Base-by-base conservation (phyloP, 2,888 invertebrate genomes). In the Agrotis segetum region DNA sequence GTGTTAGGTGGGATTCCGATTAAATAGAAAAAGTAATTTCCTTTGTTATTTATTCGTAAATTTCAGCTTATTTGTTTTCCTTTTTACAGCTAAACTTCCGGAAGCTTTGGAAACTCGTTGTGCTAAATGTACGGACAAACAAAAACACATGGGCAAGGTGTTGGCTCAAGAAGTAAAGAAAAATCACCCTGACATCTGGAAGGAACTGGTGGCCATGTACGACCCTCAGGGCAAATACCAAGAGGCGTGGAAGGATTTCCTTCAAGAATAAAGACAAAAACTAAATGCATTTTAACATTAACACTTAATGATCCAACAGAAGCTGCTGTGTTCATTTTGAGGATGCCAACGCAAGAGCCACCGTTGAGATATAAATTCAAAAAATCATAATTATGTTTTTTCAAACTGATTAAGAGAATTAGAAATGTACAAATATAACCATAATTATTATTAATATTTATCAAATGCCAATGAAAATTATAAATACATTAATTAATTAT, bases 51-150 rank as follows among this genome's bases (percentile, higher is more conserved):
- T n/a, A 21, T 21, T 34, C 5, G 2, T 14, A 4, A n/a, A 21
- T 40, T 53, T 55, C 6, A 21, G 0, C 14, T 19, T 5, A 19
- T 7, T 1, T 5, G 16, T 44, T 64, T 62, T 58, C 1, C 6
- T 3, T 11, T 68, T 77, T 29, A 47, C 92, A 98, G 98, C 97
- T 63, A 97, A 96, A 85, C 92, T 98, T 71, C 97, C 97, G 0
- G 98, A 98, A 90, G 97, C 97, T 6, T 95, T 98, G 56, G 95
- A 94, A 84, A 97, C 97, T 16, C 96, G 97, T 61, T 98, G 98
- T 89, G 95, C 94, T 19, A 98, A 97, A 90, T 98, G 98, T 88
- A 97, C 97, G 7, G 97, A 97, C 62, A 97, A 96, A 81, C 98
- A 98, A 89, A 97, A 97, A 86, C 90, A 95, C 84, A 96, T 97